Base-by-base conservation (phyloP, 2,797 vertebrate genomes). In the Melopsittacus undulatus region DNA sequence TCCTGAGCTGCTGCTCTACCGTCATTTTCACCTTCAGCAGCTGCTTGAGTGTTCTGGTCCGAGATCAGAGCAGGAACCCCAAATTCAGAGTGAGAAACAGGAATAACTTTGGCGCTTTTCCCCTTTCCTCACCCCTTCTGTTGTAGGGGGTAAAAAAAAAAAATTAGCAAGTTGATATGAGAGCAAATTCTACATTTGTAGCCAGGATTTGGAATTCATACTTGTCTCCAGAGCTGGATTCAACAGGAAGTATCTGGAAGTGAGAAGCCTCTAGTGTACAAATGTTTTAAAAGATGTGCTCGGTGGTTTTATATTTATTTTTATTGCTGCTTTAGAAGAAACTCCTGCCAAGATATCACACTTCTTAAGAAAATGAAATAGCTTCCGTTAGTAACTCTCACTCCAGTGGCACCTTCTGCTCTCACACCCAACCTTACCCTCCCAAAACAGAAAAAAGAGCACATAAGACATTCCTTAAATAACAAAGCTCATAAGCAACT, bases 311-410 rank as follows among this genome's bases (percentile, higher is more conserved):
- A 57, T 92, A 34, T 75, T 85, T 95, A 64, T 69, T 81, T 92
- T 95, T 87, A 95, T 48, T 93, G 84, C 61, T 92, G 90, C 32
- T 84, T 93, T 80, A 77, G 79, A 95, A 95, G 81, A 91, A 95
- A 85, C 42, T 92, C 87, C 84, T 92, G 87, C 75, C 89, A 91
- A 86, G 45, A 81, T 22, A 88, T 9, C 48, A 38, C 34, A 72
- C 48, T 92, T 94, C 64, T 92, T 43, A 87, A 87, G 84, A 90
- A 95, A 95, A 94, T 64, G 81, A 49, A 77, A 63, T 77, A 85
- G 72, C 57, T 92, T 92, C 42, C 61, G 61, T 52, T 43, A 83
- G 48, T 77, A 93, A 85, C 72, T 93, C 74, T 77, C 45, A 80
- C 56, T 90, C 74, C 70, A 49, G 46, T 67, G 66, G 79, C 46